Conservation (phyloP, 92 coral and sea anemone genomes). For the Parazoanthus darwini region DNA sequence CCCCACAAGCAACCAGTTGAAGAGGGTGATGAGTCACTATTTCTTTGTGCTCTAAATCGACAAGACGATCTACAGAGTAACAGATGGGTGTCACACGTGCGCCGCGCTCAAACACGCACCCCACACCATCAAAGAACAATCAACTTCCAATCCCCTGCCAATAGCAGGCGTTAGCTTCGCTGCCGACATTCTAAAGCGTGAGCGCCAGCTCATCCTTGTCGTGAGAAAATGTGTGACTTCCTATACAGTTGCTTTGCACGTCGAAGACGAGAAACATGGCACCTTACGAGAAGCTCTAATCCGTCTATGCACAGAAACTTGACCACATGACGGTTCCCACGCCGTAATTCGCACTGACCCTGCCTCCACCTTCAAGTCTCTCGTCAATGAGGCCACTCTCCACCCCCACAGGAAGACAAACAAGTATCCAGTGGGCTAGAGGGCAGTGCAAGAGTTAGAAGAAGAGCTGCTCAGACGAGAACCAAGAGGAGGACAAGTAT, state of each 20-base stretch:
- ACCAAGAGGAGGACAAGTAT: conserved; percentile 24
- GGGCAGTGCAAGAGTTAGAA: conserved; percentile 39
- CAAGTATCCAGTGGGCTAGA: conserved; percentile 40
- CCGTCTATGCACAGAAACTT: background rate
- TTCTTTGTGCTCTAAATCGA: conserved; percentile 45
- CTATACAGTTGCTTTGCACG: conserved; percentile 29
- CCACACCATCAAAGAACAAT: conserved; percentile 17
- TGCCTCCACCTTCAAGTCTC: conserved; percentile 37
- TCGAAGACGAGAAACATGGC: conserved; percentile 36
- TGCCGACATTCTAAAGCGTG: conserved; percentile 25
- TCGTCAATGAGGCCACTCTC: conserved; percentile 9
- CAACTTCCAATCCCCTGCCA: background rate
- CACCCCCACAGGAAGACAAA: conserved; percentile 36
- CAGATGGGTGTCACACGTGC: conserved; percentile 39
- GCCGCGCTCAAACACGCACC: conserved; percentile 40
- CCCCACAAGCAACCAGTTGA: conserved; percentile 43
- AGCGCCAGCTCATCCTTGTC: conserved; percentile 35
- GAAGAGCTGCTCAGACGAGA: conserved; percentile 34
- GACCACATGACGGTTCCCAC: conserved; percentile 32
- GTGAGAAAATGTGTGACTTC: conserved; percentile 25
- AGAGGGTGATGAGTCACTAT: conserved; percentile 21
- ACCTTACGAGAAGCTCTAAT: conserved; percentile 53
- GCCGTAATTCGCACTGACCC: conserved; percentile 45
- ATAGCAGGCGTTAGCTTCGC: conserved; percentile 36
- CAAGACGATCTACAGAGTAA: conserved; percentile 30